Conservation (phyloP, 2,888 invertebrate species). For the Argyresthia albistria region DNA sequence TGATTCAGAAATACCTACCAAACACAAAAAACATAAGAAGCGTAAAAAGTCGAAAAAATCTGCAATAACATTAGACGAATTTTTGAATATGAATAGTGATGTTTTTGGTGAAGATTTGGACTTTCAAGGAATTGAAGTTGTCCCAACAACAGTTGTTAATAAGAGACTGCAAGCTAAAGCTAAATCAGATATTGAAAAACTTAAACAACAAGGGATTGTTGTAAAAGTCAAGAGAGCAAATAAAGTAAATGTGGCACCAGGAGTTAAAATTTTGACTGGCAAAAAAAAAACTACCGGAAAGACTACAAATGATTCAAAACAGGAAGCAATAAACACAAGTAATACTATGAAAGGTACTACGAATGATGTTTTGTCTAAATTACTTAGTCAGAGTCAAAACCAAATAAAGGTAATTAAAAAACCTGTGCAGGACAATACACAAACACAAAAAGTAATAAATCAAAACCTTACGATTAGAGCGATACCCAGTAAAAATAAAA, state of each 20-base stretch:
- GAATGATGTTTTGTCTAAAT: conserved; percentile 44
- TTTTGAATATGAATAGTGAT: conserved; percentile 62
- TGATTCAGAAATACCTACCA: conserved; percentile 37
- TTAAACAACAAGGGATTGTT: conserved; percentile 31
- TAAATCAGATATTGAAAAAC: conserved; percentile 20
- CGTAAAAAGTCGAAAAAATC: conserved; percentile 59
- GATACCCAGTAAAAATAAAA: not conserved
- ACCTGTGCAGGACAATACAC: conserved; percentile 10
- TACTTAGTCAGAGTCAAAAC: conserved; percentile 49
- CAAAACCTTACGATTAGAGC: not conserved
- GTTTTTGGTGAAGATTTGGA: conserved; percentile 61
- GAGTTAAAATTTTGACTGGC: not conserved
- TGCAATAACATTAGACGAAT: conserved; percentile 61
- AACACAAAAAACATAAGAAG: conserved; percentile 56
- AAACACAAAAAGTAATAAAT: not conserved
- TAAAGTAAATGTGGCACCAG: not conserved
- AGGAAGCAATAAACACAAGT: not conserved
- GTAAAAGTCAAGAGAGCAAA: conserved; percentile 52
- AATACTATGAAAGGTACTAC: conserved; percentile 15
- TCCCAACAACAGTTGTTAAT: conserved; percentile 47
- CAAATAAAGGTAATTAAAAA: conserved; percentile 58
- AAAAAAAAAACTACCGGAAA: not conserved
- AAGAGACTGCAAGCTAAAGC: conserved; percentile 35
- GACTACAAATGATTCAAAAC: not conserved
- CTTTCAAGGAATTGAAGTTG: conserved; percentile 58